These are phyloP conservation scores for Scleropages formosus DNA, from an alignment of 2,797 vertebrate genomes.

Conservation along the genomic window DNA sequence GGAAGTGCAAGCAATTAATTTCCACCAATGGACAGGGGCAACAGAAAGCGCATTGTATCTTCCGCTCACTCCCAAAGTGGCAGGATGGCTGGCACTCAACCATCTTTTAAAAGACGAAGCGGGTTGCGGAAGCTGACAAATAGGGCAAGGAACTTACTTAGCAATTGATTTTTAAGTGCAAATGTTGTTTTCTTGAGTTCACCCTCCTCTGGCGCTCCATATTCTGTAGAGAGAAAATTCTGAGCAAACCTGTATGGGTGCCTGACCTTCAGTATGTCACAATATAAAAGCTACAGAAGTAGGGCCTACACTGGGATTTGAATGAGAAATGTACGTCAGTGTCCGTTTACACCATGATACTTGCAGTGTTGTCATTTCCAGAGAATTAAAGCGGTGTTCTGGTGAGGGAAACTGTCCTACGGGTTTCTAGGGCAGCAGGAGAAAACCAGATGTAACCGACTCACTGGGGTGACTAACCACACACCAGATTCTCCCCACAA, in stretches of 20 bases:
- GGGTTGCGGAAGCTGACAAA: not conserved
- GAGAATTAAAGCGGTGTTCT: no score
- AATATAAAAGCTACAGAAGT: no score
- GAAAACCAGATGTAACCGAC: no score
- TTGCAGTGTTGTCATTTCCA: no score
- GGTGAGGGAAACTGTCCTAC: no score
- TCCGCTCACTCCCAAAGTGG: not conserved
- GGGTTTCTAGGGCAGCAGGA: not conserved
- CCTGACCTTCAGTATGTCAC: not conserved
- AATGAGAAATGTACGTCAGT: not conserved
- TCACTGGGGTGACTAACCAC: not conserved
- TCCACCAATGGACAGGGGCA: not conserved
- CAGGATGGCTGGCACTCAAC: not conserved
- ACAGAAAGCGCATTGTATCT: not conserved
- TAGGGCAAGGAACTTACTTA: slow-evolving; percentile 71
- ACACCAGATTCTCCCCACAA: no score
- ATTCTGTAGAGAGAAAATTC: slow-evolving; percentile 64
- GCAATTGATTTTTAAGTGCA: slow-evolving; percentile 82
- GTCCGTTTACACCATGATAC: no score
- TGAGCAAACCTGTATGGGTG: not conserved
- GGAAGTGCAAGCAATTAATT: not conserved
- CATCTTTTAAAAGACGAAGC: no score
- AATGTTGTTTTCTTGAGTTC: slow-evolving; percentile 76
- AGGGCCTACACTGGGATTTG: not conserved
- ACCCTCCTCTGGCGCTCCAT: slow-evolving; percentile 83